Percentiles rank a stretch among this genome's conserved stretches.
These are phyloP conservation scores for Adrianichthys oophorus DNA, from an alignment of 2,797 vertebrate species.

Conservation along the genomic window DNA sequence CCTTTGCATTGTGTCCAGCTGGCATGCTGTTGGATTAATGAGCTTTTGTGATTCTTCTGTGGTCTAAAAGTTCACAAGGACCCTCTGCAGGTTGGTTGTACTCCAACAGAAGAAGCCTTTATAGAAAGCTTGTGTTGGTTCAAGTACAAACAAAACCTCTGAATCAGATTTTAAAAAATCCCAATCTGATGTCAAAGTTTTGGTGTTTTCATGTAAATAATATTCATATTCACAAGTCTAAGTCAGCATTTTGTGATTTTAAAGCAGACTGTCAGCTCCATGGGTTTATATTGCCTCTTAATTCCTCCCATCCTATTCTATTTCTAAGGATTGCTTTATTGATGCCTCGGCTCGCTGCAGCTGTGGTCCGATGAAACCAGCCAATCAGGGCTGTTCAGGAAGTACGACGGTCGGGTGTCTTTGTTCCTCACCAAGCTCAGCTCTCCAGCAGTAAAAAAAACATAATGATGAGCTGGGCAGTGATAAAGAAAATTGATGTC, in stretches of 20 bases:
- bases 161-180: not conserved
- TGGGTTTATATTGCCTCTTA: slow-evolving; percentile 10
- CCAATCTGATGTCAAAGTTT: not conserved
- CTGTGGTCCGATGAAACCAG: slow-evolving; percentile 64
- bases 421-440: slow-evolving; percentile 54
- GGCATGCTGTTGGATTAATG: slow-evolving; percentile 66
- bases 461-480: slow-evolving; percentile 60
- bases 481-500: slow-evolving; percentile 67
- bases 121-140: no score
- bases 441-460: slow-evolving; percentile 58
- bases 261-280: slow-evolving; percentile 4
- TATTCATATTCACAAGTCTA: slow-evolving; percentile 3
- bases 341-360: slow-evolving; percentile 51
- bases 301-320: slow-evolving; percentile 12
- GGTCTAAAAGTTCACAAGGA: slow-evolving; percentile 47
- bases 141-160: not conserved
- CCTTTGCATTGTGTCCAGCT: slow-evolving; percentile 61
- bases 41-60: slow-evolving; percentile 50
- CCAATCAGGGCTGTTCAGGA: slow-evolving; percentile 67
- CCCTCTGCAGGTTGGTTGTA: slow-evolving; percentile 33
- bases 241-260: slow-evolving; percentile 12
- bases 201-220: no score
- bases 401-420: slow-evolving; percentile 59
- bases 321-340: slow-evolving; percentile 33
- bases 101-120: slow-evolving; percentile 15